Evolutionary conservation across 2,888 invertebrate species (phyloP), one percentile per base, ranked within the genome.

Genomic region (Drosophila nr. fundita): DNA sequence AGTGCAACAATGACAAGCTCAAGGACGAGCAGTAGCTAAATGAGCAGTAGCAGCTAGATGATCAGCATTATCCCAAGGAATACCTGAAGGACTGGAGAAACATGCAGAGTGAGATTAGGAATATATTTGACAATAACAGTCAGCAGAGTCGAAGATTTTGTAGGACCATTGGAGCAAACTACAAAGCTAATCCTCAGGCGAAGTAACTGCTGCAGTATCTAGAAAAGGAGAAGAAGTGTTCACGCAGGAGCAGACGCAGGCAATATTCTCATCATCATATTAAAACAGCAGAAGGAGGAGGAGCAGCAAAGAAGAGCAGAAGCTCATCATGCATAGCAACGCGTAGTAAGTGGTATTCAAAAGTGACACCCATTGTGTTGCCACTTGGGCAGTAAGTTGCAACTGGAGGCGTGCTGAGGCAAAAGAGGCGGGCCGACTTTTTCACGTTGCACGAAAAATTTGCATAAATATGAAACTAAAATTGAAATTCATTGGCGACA

Each of bases 401-500:
- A 55, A 49, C 24, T 24, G 45, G 40, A 34, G 42, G 40, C 52
- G 36, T 34, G 13, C 15, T 53, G 34, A 18, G 11, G 34, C 6
- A 36, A 24, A 36, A 32, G 36, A 34, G 53, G 5, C 53, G 15
- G 10, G 2, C 2, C 27, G 18, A 49, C 18, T 38, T 36, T 34
- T 60, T 60, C 38, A 30, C 36, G 49, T 49, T 27, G 50, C 54
- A 68, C 2, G 34, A 18, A 32, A 57, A 76, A 87, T 87, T 90
- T 90, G 90, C 86, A 87, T 87, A 83, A 90, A 89, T 74, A 89
- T 89, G 87, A 89, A 87, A 90, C 88, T 86, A 85, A 86, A 86
- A 86, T 90, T 79, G 67, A 90, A 89, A 89, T 90, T 87, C 84
- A 87, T 80, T 90, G 79, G 75, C 84, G 80, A 80, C 80, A 82